A percentile compares a stretch with the other conserved stretches of the same genome.
phyloP scores from a whole-genome alignment of 2,888 invertebrate genomes.

The Minunthozetes semirufus region DNA sequence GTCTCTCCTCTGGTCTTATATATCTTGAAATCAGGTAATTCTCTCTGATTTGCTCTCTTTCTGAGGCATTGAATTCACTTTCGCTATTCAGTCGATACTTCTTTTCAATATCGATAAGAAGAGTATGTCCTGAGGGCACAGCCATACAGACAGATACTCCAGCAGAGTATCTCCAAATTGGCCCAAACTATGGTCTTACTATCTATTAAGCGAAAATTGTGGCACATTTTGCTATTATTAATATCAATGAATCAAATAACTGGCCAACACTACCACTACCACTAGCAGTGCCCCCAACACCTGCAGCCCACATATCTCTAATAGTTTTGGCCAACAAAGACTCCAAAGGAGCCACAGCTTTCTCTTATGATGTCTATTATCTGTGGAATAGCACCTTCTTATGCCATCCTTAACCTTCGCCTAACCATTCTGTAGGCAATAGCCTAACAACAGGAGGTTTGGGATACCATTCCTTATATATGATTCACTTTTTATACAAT shows the following conservation, averaged over 20 bases:
- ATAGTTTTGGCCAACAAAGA: neutral
- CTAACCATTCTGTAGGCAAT: neutral
- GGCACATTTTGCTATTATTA: no score
- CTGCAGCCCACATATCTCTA: neutral
- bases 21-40: neutral
- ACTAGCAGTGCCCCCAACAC: neutral
- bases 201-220: no score
- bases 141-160: no score
- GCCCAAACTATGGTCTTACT: no score
- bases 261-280: no score
- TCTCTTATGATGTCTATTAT: neutral
- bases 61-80: no score
- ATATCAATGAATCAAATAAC: neutral
- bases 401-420: constrained; percentile 14
- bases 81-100: no score
- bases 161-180: no score
- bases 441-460: constrained; percentile 6
- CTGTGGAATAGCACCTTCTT: neutral
- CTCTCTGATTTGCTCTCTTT: no score
- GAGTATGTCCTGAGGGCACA: no score
- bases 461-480: neutral
- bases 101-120: no score
- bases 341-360: neutral
- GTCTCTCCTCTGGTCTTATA: neutral
- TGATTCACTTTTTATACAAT: neutral